A percentile compares a stretch with the other conserved stretches of the same genome.
phyloP scores from a whole-genome alignment of 2,888 invertebrate species.

The Morpho achilles region DNA sequence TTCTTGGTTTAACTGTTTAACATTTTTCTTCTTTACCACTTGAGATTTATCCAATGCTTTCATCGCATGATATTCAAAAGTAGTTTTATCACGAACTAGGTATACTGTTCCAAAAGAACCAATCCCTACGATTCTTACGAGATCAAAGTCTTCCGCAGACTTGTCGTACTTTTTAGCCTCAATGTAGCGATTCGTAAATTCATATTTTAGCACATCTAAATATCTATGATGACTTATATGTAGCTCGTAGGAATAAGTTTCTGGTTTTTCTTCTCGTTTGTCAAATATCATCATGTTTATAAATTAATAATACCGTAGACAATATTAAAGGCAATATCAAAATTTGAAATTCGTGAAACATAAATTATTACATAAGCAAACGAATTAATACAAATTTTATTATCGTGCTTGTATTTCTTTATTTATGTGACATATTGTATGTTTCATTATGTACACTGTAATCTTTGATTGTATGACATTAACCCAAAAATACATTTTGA shows the following conservation, averaged over 20 bases:
- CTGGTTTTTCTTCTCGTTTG: constrained; percentile 31
- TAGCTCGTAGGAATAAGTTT: constrained; percentile 37
- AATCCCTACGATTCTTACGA: constrained; percentile 86
- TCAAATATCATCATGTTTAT: constrained; percentile 35
- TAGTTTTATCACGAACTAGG: constrained; percentile 81
- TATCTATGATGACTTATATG: constrained; percentile 46
- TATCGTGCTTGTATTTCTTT: no score
- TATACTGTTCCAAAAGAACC: constrained; percentile 94
- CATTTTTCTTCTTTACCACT: constrained; percentile 89
- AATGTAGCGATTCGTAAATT: constrained; percentile 40
- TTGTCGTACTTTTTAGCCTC: constrained; percentile 34
- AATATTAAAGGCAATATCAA: no score
- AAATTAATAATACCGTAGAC: neutral
- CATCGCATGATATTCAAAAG: constrained; percentile 85
- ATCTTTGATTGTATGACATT: no score
- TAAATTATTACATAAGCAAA: no score
- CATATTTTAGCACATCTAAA: constrained; percentile 50
- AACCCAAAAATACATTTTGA: no score
- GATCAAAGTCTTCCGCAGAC: constrained; percentile 81
- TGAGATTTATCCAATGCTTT: constrained; percentile 91
- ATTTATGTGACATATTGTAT: no score
- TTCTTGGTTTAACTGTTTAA: constrained; percentile 90
- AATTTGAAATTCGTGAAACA: no score
- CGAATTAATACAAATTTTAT: no score
- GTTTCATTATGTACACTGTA: no score